Evolutionary conservation across 2,113 vertebrate species (phyloP).

Genomic region (Calidris pygmaea): DNA sequence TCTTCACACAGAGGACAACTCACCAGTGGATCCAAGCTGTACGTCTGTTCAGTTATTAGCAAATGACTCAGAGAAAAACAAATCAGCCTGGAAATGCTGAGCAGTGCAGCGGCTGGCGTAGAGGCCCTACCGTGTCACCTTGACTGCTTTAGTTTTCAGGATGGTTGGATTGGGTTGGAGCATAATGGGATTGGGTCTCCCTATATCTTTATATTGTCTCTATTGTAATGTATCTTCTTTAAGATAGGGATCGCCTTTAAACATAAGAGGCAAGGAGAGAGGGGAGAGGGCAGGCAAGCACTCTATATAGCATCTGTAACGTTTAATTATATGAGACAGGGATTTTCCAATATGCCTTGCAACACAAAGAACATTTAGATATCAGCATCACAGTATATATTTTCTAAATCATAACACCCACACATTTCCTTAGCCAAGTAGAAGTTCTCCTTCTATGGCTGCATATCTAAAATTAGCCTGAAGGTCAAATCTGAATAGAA

Average conservation of each 20-base stretch:
- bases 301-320: not conserved
- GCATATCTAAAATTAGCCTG: slow-evolving; percentile 37
- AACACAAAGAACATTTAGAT: slow-evolving; percentile 37
- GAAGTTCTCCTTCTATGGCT: slow-evolving; percentile 42
- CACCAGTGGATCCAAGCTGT: not conserved
- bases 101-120: not conserved
- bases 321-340: not conserved
- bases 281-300: not conserved
- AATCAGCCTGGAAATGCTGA: not conserved
- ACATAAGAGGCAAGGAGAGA: not conserved
- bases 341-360: slow-evolving; percentile 15
- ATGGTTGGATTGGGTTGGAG: not conserved
- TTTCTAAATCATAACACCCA: slow-evolving; percentile 46
- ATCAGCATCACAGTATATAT: slow-evolving; percentile 9
- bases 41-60: not conserved
- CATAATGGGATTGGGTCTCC: not conserved
- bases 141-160: not conserved
- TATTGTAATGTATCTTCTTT: not conserved
- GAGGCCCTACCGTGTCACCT: not conserved
- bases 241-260: slow-evolving; percentile 4
- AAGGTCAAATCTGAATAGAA: slow-evolving; percentile 62
- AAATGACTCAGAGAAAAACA: not conserved
- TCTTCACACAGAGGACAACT: not conserved
- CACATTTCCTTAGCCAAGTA: slow-evolving; percentile 52
- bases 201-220: not conserved